A percentile compares a stretch with the other conserved stretches of the same genome.
phyloP scores from a whole-genome alignment of 2,888 invertebrate genomes.

The Gerris lacustris region DNA sequence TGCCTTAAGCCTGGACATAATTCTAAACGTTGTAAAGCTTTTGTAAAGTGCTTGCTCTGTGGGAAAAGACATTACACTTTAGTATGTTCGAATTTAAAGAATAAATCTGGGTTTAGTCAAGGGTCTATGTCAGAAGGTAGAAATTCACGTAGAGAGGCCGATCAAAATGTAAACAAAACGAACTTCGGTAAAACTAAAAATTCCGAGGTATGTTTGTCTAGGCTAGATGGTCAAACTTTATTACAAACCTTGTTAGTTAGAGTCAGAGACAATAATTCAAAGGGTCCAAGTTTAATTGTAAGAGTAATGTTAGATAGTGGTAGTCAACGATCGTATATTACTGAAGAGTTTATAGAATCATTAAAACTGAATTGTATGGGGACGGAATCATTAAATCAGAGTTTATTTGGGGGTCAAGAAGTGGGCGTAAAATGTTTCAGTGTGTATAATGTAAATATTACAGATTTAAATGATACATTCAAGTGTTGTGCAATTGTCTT shows the following conservation, averaged over 20 bases:
- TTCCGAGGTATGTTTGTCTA: background rate
- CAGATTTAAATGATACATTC: slow-evolving; percentile 24
- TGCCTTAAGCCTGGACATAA: background rate
- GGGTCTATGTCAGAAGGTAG: too few species aligned
- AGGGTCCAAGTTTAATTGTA: slow-evolving; percentile 17
- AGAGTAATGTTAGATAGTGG: slow-evolving; percentile 30
- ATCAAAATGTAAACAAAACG: background rate
- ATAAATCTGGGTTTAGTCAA: background rate
- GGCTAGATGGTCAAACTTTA: background rate
- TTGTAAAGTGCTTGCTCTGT: background rate
- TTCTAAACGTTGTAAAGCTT: background rate
- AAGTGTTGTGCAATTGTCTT: slow-evolving; percentile 27
- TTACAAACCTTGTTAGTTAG: slow-evolving; percentile 28
- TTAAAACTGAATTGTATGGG: slow-evolving; percentile 25
- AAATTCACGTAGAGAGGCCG: background rate
- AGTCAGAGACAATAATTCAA: slow-evolving; percentile 24
- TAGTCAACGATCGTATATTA: slow-evolving; percentile 30
- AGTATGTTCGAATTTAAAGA: background rate
- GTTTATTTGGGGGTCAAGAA: slow-evolving; percentile 28
- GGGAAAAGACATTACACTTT: background rate
- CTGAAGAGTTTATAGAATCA: slow-evolving; percentile 22
- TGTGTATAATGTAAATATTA: slow-evolving; percentile 23
- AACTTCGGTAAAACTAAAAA: background rate
- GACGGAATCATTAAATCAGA: slow-evolving; percentile 23
- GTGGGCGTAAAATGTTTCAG: slow-evolving; percentile 22